Evolutionary conservation across 1,140 invertebrate species (phyloP).

Genomic region (Caenorhabditis inopinata): DNA sequence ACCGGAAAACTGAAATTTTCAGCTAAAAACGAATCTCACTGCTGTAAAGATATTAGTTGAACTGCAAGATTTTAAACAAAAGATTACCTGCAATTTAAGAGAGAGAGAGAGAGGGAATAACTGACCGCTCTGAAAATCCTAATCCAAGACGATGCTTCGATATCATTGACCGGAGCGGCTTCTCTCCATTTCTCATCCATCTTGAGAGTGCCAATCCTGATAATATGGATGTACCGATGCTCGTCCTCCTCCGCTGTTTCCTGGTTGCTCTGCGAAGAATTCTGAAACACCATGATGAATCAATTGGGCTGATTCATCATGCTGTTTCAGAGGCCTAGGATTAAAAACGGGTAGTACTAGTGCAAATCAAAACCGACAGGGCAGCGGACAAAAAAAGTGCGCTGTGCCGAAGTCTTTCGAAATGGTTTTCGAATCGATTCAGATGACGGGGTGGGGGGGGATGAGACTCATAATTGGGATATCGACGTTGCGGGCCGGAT

Average conservation of each 20-base stretch:
- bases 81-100: too few relatives aligned
- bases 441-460: too few relatives aligned
- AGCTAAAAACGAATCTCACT: too few relatives aligned
- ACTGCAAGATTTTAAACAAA: too few relatives aligned
- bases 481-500: neutral
- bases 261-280: neutral
- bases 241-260: neutral
- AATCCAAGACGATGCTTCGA: slow-evolving; percentile 41
- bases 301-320: neutral
- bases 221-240: neutral
- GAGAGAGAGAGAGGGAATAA: too few relatives aligned
- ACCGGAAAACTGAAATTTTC: too few relatives aligned
- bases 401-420: neutral
- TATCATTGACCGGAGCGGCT: slow-evolving; percentile 11
- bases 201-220: neutral
- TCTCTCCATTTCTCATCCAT: slow-evolving; percentile 32
- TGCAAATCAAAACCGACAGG: neutral
- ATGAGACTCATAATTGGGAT: slow-evolving; percentile 27
- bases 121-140: slow-evolving; percentile 40
- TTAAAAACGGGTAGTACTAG: slow-evolving; percentile 26
- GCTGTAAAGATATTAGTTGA: too few relatives aligned
- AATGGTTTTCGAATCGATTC: neutral
- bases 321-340: neutral
- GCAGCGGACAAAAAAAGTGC: neutral
- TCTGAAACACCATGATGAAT: slow-evolving; percentile 23